Percentiles rank a stretch among this genome's conserved stretches.
phyloP scores from a whole-genome alignment of 1,140 invertebrate species.

The Antheraea pernyi region DNA sequence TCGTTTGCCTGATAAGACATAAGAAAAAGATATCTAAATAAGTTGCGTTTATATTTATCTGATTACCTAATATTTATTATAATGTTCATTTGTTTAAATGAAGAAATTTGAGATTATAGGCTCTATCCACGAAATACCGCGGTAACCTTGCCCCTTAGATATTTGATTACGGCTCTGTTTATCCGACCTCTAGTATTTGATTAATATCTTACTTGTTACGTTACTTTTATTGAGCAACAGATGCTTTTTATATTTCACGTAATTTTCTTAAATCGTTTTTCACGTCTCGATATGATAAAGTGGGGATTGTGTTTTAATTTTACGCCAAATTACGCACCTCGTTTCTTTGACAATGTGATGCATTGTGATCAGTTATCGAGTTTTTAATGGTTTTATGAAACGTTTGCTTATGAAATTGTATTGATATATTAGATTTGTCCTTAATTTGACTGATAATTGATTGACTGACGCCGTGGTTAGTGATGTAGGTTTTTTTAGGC shows the following conservation, averaged over 20 bases:
- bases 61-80: too few species aligned
- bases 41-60: too few species aligned
- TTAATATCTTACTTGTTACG: constrained; percentile 71
- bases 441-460: background rate
- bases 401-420: background rate
- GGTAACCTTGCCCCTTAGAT: background rate
- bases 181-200: constrained; percentile 47
- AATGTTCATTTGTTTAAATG: too few species aligned
- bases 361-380: constrained; percentile 17
- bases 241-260: constrained; percentile 71
- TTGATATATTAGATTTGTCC: background rate
- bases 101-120: background rate
- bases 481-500: too few species aligned
- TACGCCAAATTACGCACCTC: constrained; percentile 59
- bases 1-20: too few species aligned
- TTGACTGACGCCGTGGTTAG: too few species aligned
- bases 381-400: constrained; percentile 3
- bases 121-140: background rate
- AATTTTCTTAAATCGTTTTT: constrained; percentile 53
- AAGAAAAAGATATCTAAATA: too few species aligned
- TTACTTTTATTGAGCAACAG: constrained; percentile 70
- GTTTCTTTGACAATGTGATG: constrained; percentile 38
- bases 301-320: constrained; percentile 68
- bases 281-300: constrained; percentile 31
- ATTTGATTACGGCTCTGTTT: constrained; percentile 6